Base-by-base conservation (phyloP, 2,113 vertebrate genomes). In the Sapayoa aenigma region DNA sequence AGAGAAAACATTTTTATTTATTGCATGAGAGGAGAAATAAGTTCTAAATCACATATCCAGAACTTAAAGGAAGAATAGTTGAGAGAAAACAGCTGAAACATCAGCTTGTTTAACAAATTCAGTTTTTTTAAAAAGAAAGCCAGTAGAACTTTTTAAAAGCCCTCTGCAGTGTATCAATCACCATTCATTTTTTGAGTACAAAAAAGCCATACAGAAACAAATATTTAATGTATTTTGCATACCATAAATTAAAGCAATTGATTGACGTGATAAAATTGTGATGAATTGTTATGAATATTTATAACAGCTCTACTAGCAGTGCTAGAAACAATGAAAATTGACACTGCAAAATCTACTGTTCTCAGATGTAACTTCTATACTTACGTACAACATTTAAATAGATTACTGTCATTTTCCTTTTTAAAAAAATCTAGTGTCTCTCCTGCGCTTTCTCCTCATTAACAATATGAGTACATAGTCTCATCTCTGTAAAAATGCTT, bases 221-320 rank as follows among this genome's bases (percentile, higher is more conserved):
- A 78, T 10, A 89, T 88, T 95, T 84, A 89, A 76, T 86, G 62
- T 81, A 37, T 93, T 90, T 93, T 62, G 28, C 46, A 62, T 90
- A 60, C 63, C 81, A 75, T 86, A 81, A 81, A 74, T 81, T 94
- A 94, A 94, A 86, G 33, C 50, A 86, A 56, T 94, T 95, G 78
- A 53, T 86, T 94, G 74, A 35, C 71, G 73, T 76, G 75, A 88
- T 86, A 84, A 91, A 91, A 88, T 78, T 76, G 28, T 42, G 11
- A 42, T 42, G 41, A 42, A 42, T n/a, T n/a, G n/a, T 91, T 84
- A 72, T 95, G 74, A 95, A 97, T 96, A 96, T 96, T 95, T 97
- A 87, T 91, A 94, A 76, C 46, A 81, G 25, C 18, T 84, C 46
- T 73, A 59, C 44, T 53, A 90, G 39, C 72, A 84, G 44, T 73